A percentile compares a stretch with the other conserved stretches of the same genome.
Evolutionary conservation across 2,797 vertebrate genomes (phyloP).

Genomic region (Anguilla obscura): DNA sequence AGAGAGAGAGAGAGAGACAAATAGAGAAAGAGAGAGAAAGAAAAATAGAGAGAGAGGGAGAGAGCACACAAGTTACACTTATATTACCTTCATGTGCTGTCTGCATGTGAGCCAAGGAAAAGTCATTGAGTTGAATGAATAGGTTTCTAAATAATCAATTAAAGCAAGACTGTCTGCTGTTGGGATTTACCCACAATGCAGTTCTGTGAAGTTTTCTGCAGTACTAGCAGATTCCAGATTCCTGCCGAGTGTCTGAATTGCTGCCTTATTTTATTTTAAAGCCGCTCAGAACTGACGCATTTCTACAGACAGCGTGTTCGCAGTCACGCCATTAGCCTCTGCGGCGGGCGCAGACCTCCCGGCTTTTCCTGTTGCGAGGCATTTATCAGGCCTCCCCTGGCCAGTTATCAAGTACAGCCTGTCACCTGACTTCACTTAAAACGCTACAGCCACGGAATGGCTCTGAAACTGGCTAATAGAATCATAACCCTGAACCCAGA

Average conservation of each 20-base stretch:
- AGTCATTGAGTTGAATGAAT: too few species aligned
- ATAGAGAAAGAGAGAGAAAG: too few species aligned
- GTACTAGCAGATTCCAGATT: background rate
- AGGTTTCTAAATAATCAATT: too few species aligned
- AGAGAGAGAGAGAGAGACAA: too few species aligned
- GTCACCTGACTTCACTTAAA: background rate
- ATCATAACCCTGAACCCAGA: conserved; percentile 6
- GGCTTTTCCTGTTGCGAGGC: conserved; percentile 9
- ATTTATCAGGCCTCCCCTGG: conserved; percentile 24
- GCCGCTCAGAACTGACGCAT: conserved; percentile 1
- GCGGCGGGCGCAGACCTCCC: background rate
- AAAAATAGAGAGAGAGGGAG: too few species aligned
- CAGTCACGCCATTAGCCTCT: conserved; percentile 19
- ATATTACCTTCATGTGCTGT: too few species aligned
- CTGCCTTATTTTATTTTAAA: conserved; percentile 23
- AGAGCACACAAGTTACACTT: too few species aligned
- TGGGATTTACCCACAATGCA: conserved; percentile 4
- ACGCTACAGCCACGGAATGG: background rate
- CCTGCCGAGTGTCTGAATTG: background rate
- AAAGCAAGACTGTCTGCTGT: background rate
- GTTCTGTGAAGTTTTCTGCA: background rate
- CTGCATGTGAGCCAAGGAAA: too few species aligned
- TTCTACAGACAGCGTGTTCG: background rate
- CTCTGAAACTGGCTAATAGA: background rate
- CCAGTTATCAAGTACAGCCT: background rate